Percentiles rank a stretch among this genome's conserved stretches.
Conservation (phyloP, 2,797 vertebrate genomes). For the Poeciliopsis paucimaculata region DNA sequence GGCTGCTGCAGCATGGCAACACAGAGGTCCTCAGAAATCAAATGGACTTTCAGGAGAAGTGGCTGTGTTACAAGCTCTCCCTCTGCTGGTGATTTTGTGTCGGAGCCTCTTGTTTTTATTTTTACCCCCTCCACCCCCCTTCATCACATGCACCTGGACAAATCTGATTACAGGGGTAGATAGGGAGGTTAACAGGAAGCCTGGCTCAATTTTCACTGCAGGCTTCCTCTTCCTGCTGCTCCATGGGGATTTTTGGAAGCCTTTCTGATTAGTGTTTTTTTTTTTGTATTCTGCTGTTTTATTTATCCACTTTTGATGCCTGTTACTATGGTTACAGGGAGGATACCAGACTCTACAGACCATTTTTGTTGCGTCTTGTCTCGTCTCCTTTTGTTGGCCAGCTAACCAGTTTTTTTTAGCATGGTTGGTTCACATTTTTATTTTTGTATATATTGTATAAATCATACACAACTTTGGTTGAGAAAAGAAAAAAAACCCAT, state of each 20-base stretch:
- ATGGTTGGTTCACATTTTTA: not conserved
- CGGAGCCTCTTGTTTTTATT: not conserved
- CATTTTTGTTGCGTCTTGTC: not conserved
- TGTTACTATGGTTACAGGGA: not conserved
- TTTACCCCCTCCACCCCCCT: not conserved
- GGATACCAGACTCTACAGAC: not conserved
- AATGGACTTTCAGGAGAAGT: not conserved
- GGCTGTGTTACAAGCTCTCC: not conserved
- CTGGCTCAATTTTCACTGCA: not conserved
- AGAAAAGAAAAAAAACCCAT: not conserved
- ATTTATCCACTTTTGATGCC: not conserved
- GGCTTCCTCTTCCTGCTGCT: not conserved
- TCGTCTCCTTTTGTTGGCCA: not conserved
- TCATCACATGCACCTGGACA: not conserved
- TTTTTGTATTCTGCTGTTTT: not conserved
- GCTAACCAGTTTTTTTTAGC: not conserved
- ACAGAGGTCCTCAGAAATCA: not conserved
- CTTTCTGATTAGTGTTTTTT: not conserved
- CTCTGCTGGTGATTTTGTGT: not conserved
- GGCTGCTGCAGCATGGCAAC: not conserved
- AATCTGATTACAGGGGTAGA: not conserved
- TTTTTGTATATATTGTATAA: not conserved
- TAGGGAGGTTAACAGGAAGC: not conserved
- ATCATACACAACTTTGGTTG: not conserved
- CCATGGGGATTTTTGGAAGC: not conserved